Evolutionary conservation across 2,888 invertebrate species (phyloP).

Genomic region (Hololepta plana): DNA sequence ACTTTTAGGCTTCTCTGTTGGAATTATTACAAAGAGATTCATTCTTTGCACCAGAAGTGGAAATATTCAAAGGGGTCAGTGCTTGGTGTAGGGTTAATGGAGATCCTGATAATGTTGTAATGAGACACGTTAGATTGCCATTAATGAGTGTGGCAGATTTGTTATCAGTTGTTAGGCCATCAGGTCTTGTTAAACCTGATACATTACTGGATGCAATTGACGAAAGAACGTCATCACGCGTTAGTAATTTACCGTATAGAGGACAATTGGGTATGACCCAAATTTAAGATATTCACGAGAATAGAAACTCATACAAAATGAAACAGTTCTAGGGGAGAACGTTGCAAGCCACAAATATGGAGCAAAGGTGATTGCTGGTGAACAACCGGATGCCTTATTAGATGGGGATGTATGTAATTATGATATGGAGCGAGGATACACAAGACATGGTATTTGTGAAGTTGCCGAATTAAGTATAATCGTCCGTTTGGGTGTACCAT

Average conservation of each 20-base stretch:
- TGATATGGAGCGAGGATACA: slow-evolving; percentile 82
- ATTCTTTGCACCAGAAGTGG: slow-evolving; percentile 90
- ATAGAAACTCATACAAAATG: too few relatives aligned
- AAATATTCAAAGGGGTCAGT: slow-evolving; percentile 82
- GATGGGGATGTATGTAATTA: slow-evolving; percentile 78
- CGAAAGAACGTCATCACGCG: slow-evolving; percentile 60
- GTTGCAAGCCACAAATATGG: slow-evolving; percentile 66
- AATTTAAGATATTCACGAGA: too few relatives aligned
- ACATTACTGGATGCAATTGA: slow-evolving; percentile 88
- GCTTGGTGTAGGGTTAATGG: slow-evolving; percentile 74
- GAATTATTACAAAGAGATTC: slow-evolving; percentile 81
- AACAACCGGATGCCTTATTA: slow-evolving; percentile 71
- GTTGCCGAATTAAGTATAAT: slow-evolving; percentile 61
- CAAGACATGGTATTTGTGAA: slow-evolving; percentile 27
- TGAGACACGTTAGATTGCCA: slow-evolving; percentile 59
- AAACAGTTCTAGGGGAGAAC: slow-evolving; percentile 83
- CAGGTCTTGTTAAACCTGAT: slow-evolving; percentile 73
- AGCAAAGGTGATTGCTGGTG: slow-evolving; percentile 77
- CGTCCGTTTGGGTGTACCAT: slow-evolving; percentile 64
- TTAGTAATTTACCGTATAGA: slow-evolving; percentile 66
- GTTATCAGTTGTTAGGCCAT: slow-evolving; percentile 73
- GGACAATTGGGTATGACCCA: slow-evolving; percentile 64
- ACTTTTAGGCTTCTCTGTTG: slow-evolving; percentile 50
- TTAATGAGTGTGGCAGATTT: slow-evolving; percentile 79
- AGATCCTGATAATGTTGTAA: slow-evolving; percentile 21